Evolutionary conservation across 2,797 vertebrate species (phyloP), one percentile per base, ranked within the genome.

Genomic region (Lycodopsis pacificus): DNA sequence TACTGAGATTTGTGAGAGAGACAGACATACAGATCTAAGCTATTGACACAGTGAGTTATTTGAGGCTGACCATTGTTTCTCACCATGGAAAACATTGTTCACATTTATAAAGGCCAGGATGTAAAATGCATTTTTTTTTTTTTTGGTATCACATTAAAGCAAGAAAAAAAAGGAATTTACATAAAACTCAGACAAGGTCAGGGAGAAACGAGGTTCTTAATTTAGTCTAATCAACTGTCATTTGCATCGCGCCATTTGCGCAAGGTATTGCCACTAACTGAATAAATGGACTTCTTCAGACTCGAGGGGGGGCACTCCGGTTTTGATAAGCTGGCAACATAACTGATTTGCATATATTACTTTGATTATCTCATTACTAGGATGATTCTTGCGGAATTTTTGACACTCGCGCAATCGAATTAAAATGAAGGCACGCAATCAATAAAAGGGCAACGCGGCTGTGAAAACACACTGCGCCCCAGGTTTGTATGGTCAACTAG

Each of bases 121-220:
- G 74, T 90, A 91, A 92, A 91, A 86, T 88, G 56, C 73, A 76
- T 82, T 86, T 88, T 89, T 56, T 30, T 6, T 57, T 32, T 51
- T 51, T n/a, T 51, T 51, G 7, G 14, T 89, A 87, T 92, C 76
- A 66, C 80, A 92, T 93, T 91, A 92, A 89, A 88, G 86, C 79
- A 73, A 85, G 65, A 82, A 96, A 90, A 86, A 88, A 88, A 90
- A 88, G 95, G 95, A 96, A 99, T 99, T 99, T 98, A 98, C 98
- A 99, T 99, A 99, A 99, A 99, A 98, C 97, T 97, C 97, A 99
- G 98, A 99, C 98, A 99, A 98, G 98, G 97, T 99, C 98, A 99
- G 97, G 96, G 96, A 98, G 97, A 96, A 99, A 97, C 96, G 95
- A 98, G 97, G 95, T 97, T 97, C 97, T 99, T 98, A 98, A 99